Evolutionary conservation across 2,888 invertebrate species (phyloP).

Genomic region (Orchesella flavescens): DNA sequence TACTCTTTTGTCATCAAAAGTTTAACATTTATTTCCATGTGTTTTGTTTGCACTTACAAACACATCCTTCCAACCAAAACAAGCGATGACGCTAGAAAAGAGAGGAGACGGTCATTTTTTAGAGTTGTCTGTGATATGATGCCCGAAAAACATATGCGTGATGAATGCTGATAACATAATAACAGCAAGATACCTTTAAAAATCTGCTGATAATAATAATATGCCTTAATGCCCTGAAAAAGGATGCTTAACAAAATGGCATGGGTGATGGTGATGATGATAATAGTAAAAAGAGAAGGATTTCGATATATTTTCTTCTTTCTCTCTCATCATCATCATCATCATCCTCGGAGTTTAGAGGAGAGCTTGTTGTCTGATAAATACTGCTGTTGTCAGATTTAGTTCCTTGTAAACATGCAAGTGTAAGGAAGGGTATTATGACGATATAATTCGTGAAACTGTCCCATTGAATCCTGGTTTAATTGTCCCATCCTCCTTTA

Average conservation of each 20-base stretch:
- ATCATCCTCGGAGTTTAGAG: slow-evolving; percentile 8
- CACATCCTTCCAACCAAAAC: no score
- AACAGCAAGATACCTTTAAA: neutral
- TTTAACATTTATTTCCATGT: no score
- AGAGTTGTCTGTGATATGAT: neutral
- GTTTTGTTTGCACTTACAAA: no score
- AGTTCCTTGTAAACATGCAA: slow-evolving; percentile 47
- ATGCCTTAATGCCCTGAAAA: slow-evolving; percentile 2
- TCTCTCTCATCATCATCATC: neutral
- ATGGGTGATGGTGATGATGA: neutral
- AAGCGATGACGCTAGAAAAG: neutral
- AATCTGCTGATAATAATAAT: slow-evolving; percentile 8
- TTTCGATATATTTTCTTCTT: neutral
- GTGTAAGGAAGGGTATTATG: slow-evolving; percentile 38
- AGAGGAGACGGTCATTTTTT: neutral
- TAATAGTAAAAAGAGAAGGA: slow-evolving; percentile 1
- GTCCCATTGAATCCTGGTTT: slow-evolving; percentile 56
- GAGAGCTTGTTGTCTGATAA: slow-evolving; percentile 17
- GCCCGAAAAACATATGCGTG: neutral
- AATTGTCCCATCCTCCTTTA: slow-evolving; percentile 59
- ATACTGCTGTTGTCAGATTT: slow-evolving; percentile 41
- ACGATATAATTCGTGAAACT: slow-evolving; percentile 56
- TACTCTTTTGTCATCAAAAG: no score
- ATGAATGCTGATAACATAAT: slow-evolving; percentile 1
- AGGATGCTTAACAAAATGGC: neutral